Percentiles rank a stretch among this genome's conserved stretches.
phyloP scores from a whole-genome alignment of 2,113 vertebrate species.

The Aythya baeri region DNA sequence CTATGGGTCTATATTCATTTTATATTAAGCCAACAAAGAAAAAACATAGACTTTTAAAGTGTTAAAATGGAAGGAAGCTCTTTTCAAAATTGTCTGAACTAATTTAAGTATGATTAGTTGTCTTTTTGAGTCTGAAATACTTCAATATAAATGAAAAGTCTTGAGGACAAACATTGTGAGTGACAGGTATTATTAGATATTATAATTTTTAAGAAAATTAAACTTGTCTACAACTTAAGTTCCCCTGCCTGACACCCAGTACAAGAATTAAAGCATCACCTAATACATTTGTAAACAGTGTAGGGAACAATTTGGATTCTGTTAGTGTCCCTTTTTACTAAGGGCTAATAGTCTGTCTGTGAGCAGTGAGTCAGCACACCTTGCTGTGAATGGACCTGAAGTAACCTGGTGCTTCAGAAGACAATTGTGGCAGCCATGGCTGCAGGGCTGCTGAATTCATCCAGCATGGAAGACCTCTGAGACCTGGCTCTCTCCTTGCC shows the following conservation, averaged over 20 bases:
- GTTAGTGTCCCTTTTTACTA: not conserved
- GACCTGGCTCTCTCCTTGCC: not conserved
- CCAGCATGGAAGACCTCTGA: not conserved
- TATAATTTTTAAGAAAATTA: not conserved
- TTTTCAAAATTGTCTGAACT: not conserved
- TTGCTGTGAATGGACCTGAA: not conserved
- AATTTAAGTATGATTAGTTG: not conserved
- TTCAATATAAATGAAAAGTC: not conserved
- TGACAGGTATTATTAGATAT: not conserved
- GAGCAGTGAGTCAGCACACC: not conserved
- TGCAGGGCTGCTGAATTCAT: not conserved
- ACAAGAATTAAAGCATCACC: not conserved
- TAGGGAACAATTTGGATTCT: not conserved
- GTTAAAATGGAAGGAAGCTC: not conserved
- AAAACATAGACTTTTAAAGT: not conserved
- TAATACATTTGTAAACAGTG: not conserved
- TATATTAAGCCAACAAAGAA: not conserved
- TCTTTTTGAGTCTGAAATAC: not conserved
- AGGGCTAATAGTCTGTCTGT: accelerated
- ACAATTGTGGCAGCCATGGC: not conserved
- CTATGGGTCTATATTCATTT: not conserved
- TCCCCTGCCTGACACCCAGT: not conserved
- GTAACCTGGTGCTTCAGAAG: not conserved
- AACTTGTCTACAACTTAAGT: not conserved
- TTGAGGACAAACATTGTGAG: not conserved